Percentiles rank a stretch among this genome's conserved stretches.
Conservation (phyloP, 1,140 invertebrate species). For the Drosophila nannoptera region DNA sequence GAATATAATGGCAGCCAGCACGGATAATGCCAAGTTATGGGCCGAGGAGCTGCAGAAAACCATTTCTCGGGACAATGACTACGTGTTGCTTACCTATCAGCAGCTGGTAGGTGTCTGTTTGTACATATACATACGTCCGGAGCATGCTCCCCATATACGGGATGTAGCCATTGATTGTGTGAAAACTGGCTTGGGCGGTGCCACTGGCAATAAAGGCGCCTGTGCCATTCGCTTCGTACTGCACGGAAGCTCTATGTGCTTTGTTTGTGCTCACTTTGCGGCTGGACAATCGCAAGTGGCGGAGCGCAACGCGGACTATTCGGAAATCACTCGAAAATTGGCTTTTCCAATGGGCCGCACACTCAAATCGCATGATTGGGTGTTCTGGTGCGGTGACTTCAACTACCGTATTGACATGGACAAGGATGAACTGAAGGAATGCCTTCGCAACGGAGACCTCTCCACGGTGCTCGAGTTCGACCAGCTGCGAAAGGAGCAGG, state of each 20-base stretch:
- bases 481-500: conserved; percentile 91
- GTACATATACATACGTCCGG: conserved; percentile 94
- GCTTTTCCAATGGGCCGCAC: conserved; percentile 95
- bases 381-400: conserved; percentile 99
- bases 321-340: conserved; percentile 95
- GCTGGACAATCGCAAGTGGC: conserved; percentile 95
- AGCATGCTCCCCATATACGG: conserved; percentile 91
- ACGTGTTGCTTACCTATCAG: conserved; percentile 95
- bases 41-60: conserved; percentile 96
- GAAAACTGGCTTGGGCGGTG: conserved; percentile 98
- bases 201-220: conserved; percentile 98
- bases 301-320: conserved; percentile 97
- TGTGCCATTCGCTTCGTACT: conserved; percentile 95
- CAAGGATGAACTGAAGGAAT: conserved; percentile 95
- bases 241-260: conserved; percentile 95
- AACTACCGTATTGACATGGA: conserved; percentile 98
- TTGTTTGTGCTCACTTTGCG: conserved; percentile 99
- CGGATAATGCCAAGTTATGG: conserved; percentile 98
- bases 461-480: conserved; percentile 90
- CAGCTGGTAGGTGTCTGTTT: conserved; percentile 99
- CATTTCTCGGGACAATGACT: conserved; percentile 90
- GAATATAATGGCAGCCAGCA: conserved; percentile 98
- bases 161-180: conserved; percentile 97
- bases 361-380: conserved; percentile 96
- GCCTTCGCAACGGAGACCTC: conserved; percentile 89